Evolutionary conservation across 2,888 invertebrate species (phyloP).

Genomic region (Strigamia transsilvanica): DNA sequence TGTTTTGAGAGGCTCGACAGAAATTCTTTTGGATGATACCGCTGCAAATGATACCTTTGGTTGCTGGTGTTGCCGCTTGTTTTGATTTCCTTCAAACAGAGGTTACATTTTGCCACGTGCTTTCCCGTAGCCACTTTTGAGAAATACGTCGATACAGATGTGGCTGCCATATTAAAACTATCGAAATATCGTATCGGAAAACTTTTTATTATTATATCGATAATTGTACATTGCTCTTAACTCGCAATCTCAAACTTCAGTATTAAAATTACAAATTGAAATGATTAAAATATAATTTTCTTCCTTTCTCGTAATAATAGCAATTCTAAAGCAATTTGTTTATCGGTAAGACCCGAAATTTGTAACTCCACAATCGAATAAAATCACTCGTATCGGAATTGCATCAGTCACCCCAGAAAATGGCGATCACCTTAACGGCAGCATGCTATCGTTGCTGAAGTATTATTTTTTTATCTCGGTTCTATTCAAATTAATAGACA

Average conservation of each 20-base stretch:
- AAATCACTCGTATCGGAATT: neutral
- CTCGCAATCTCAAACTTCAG: no score
- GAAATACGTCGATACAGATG: constrained; percentile 1
- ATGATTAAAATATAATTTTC: no score
- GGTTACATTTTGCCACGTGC: neutral
- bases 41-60: neutral
- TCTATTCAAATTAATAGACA: neutral
- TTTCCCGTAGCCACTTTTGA: neutral
- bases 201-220: neutral
- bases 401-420: neutral
- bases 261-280: no score
- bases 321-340: no score
- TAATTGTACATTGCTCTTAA: neutral
- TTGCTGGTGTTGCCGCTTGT: neutral
- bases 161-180: neutral
- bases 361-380: neutral
- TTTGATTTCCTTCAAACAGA: neutral
- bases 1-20: neutral
- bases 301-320: no score
- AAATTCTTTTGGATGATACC: neutral
- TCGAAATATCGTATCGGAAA: neutral
- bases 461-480: neutral
- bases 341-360: no score
- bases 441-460: neutral
- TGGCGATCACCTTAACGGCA: neutral